Evolutionary conservation across 92 coral and sea anemone genomes (phyloP), one percentile per base, ranked within the genome.

Genomic region (Epizoanthus stellaris): DNA sequence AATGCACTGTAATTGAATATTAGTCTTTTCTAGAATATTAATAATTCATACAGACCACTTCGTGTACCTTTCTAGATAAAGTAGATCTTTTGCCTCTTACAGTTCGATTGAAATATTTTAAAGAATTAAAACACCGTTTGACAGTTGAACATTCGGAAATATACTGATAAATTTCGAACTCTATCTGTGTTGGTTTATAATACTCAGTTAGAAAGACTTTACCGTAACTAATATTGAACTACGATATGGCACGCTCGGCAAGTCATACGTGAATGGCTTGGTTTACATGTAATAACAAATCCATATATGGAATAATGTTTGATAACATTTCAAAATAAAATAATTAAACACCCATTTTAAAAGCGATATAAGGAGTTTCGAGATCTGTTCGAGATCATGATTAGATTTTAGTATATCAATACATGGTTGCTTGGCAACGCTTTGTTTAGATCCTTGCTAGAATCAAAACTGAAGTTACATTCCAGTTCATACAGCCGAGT

Each of bases 271-370:
- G 8, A 62, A 62, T 17, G 43, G 43, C 42, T 38, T 36, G 3
- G 69, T 49, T 49, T 49, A 1, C n/a, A n/a, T n/a, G n/a, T n/a
- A 68, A 68, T 68, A 13, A 30, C 13, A 15, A 8, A 14, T 34
- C 52, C 73, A 68, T 68, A 68, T 68, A 68, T 38, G 73, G 73
- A 9, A 38, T 68, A 67, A 68, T 10, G 39, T 4, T 25, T 61
- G 66, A 25, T 11, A 17, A 11, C 25, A 61, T 61, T 61, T 25
- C n/a, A 61, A 61, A 61, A 20, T 6, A 16, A 25, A 25, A 23
- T 38, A 65, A 23, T 25, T 65, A 34, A 38, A 67, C 15, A 40
- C n/a, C 52, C 20, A 68, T 68, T 36, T n/a, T n/a, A n/a, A n/a
- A 68, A 16, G 40, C 5, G 17, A 49, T 49, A 0, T 49, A 49